These are phyloP conservation scores for Turnix velox DNA, from an alignment of 2,113 vertebrate genomes.

Conservation along the genomic window DNA sequence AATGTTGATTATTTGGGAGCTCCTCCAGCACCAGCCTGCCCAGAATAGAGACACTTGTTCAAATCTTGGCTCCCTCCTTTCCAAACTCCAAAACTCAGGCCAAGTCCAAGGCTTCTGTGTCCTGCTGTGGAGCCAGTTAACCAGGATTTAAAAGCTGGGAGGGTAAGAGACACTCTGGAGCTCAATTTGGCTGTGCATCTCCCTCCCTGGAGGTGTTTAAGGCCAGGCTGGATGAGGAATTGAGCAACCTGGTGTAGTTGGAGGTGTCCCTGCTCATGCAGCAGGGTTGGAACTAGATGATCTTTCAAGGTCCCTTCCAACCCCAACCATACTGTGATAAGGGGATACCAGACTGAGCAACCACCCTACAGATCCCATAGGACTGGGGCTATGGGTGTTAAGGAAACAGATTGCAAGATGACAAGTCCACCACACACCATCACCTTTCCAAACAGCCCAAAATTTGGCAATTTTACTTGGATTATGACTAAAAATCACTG, in stretches of 20 bases:
- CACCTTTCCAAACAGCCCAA: not conserved
- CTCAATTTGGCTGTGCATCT: not conserved
- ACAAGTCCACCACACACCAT: not conserved
- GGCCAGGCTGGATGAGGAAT: too few species aligned
- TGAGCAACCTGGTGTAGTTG: too few species aligned
- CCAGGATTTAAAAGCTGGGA: not conserved
- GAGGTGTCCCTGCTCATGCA: too few species aligned
- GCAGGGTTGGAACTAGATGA: too few species aligned
- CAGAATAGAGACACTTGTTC: not conserved
- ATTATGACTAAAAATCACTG: not conserved
- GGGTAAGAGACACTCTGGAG: not conserved
- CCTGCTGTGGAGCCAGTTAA: not conserved
- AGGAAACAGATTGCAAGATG: rapidly evolving
- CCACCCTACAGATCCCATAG: rapidly evolving
- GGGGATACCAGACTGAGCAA: not conserved
- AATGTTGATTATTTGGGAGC: not conserved
- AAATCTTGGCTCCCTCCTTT: not conserved
- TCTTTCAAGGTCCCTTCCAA: too few species aligned
- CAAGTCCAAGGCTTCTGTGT: not conserved
- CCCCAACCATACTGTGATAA: too few species aligned
- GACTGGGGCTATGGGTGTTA: rapidly evolving
- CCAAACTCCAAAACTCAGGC: not conserved
- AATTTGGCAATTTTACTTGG: not conserved
- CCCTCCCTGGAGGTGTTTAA: too few species aligned
- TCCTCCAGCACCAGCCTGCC: not conserved